Conservation (phyloP, 2,113 vertebrate species). For the Prunella himalayana region DNA sequence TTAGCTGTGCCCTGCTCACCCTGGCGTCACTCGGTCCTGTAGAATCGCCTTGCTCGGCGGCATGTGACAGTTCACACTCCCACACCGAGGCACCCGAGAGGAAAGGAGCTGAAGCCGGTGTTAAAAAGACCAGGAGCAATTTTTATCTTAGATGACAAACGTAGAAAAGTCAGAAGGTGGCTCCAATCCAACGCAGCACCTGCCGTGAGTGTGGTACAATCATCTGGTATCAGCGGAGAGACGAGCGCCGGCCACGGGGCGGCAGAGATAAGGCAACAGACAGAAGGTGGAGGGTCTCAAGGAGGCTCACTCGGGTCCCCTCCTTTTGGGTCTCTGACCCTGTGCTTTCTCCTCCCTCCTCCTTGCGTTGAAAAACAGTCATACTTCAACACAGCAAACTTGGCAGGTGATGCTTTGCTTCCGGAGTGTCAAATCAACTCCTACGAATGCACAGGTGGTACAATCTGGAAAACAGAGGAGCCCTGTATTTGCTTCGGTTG, state of each 20-base stretch:
- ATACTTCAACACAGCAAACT: constrained; percentile 46
- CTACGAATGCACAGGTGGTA: constrained; percentile 61
- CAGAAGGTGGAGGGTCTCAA: constrained; percentile 50
- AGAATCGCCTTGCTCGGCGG: neutral
- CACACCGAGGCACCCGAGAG: neutral
- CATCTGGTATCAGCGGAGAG: constrained; percentile 60
- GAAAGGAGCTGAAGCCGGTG: neutral
- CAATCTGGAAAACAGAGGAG: constrained; percentile 60
- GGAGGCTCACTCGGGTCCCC: constrained; percentile 18
- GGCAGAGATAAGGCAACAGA: constrained; percentile 75
- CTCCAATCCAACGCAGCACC: constrained; percentile 41
- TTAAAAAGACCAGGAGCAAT: constrained; percentile 71
- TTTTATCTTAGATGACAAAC: constrained; percentile 77
- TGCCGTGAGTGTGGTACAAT: constrained; percentile 64
- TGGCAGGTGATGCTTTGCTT: constrained; percentile 65
- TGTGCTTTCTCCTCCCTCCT: constrained; percentile 53
- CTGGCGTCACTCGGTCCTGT: neutral
- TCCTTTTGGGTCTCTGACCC: constrained; percentile 59
- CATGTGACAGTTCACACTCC: neutral
- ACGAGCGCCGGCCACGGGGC: constrained; percentile 45
- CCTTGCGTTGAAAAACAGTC: constrained; percentile 11
- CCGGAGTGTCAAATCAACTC: constrained; percentile 30
- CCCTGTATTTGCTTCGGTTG: accelerated
- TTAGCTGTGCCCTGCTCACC: neutral
- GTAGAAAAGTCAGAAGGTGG: constrained; percentile 77